Evolutionary conservation across 2,888 invertebrate species (phyloP).

Genomic region (Rosalia funebris): DNA sequence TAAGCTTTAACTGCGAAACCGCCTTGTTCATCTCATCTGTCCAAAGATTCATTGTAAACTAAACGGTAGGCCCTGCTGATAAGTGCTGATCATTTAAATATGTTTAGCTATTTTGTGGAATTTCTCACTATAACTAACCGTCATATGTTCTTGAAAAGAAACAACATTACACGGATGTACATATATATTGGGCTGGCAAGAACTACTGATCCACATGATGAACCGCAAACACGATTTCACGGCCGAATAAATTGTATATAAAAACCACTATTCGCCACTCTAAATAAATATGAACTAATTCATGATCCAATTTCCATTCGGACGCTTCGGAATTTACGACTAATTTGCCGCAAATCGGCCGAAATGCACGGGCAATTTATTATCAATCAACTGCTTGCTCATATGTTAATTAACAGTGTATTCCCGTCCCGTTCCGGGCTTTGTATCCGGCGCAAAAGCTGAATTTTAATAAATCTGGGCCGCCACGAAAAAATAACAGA

Average conservation of each 20-base stretch:
- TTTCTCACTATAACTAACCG: too few relatives aligned
- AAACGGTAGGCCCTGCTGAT: too few relatives aligned
- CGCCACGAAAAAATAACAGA: not conserved
- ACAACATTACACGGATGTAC: too few relatives aligned
- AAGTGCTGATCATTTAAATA: too few relatives aligned
- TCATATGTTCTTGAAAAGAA: too few relatives aligned
- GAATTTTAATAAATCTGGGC: constrained; percentile 24
- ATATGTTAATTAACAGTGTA: constrained; percentile 29
- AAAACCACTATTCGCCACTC: constrained; percentile 5
- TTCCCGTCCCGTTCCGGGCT: constrained; percentile 3
- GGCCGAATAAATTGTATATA: constrained; percentile 4
- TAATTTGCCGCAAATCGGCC: constrained; percentile 32
- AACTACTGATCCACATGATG: not conserved
- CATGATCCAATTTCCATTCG: constrained; percentile 23
- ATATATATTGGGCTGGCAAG: too few relatives aligned
- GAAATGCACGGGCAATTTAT: constrained; percentile 30
- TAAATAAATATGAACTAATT: constrained; percentile 25
- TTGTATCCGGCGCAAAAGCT: constrained; percentile 2
- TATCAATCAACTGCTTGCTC: constrained; percentile 29
- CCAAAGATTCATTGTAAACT: too few relatives aligned
- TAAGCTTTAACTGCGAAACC: too few relatives aligned
- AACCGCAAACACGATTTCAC: constrained; percentile 5
- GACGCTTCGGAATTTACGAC: constrained; percentile 28
- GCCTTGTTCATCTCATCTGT: too few relatives aligned
- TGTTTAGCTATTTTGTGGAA: too few relatives aligned